phyloP scores from a whole-genome alignment of 2,797 vertebrate genomes.

The Gallinago nigripennis region DNA sequence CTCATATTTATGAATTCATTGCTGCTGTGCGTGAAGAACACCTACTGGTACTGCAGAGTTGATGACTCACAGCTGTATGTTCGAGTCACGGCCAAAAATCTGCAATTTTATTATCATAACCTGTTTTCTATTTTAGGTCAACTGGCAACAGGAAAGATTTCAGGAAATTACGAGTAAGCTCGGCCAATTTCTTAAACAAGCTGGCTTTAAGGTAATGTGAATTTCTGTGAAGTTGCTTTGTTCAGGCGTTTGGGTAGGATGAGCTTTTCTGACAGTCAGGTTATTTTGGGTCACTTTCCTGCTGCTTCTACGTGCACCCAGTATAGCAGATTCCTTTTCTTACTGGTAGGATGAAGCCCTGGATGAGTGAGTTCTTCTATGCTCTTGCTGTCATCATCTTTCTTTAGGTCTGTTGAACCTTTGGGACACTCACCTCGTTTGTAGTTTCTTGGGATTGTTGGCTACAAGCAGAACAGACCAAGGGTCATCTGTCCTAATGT shows the following conservation, averaged over 20 bases:
- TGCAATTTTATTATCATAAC: background rate
- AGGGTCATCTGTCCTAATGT: background rate
- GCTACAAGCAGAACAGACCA: background rate
- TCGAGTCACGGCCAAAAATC: background rate
- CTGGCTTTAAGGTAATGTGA: conserved; percentile 92
- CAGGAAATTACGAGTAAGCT: conserved; percentile 91
- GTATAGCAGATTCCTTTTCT: background rate
- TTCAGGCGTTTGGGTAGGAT: background rate
- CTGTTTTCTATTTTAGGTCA: conserved; percentile 84
- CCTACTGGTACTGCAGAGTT: background rate
- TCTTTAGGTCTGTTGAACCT: background rate
- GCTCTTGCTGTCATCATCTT: background rate
- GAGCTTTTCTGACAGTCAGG: background rate
- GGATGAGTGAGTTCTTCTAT: background rate
- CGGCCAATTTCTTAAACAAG: conserved; percentile 95
- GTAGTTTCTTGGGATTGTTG: background rate
- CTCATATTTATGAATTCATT: background rate
- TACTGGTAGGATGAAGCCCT: background rate
- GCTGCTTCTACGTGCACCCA: rapidly evolving
- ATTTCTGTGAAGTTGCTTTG: background rate
- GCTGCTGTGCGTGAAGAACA: background rate
- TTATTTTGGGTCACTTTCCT: background rate
- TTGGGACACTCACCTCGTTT: background rate
- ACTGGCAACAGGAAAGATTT: conserved; percentile 96
- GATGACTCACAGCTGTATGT: background rate